A percentile compares a stretch with the other conserved stretches of the same genome.
Evolutionary conservation across 1,140 invertebrate species (phyloP).

Genomic region (Tetranychus cinnabarinus): DNA sequence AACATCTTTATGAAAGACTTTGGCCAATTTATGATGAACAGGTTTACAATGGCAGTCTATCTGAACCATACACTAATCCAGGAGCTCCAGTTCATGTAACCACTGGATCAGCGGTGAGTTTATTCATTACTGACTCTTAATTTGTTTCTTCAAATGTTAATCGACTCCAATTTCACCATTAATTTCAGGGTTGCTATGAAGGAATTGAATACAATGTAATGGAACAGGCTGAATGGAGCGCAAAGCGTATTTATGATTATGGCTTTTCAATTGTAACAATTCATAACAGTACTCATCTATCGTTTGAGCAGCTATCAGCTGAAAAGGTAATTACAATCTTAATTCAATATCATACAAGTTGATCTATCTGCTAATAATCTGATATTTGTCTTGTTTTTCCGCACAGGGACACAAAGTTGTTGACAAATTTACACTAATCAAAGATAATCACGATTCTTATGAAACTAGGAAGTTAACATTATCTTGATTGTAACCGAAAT

Average conservation of each 20-base stretch:
- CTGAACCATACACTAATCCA: slow-evolving; percentile 56
- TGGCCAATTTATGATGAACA: slow-evolving; percentile 73
- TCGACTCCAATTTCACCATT: background rate
- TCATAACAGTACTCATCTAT: slow-evolving; percentile 57
- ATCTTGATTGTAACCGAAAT: too few relatives aligned
- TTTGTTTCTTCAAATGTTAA: slow-evolving; percentile 19
- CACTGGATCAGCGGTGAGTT: slow-evolving; percentile 8
- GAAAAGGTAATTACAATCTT: slow-evolving; percentile 10
- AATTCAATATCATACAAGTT: too few relatives aligned
- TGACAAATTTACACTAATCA: too few relatives aligned
- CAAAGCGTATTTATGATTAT: slow-evolving; percentile 68
- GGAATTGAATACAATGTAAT: slow-evolving; percentile 26
- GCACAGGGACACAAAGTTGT: too few relatives aligned
- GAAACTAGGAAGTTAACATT: too few relatives aligned
- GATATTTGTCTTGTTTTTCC: too few relatives aligned
- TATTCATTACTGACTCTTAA: background rate
- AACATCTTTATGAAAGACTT: slow-evolving; percentile 80
- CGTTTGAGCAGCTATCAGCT: slow-evolving; percentile 76
- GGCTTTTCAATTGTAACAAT: slow-evolving; percentile 66
- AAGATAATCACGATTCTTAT: too few relatives aligned
- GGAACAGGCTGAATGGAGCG: slow-evolving; percentile 42
- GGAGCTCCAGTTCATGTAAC: slow-evolving; percentile 74
- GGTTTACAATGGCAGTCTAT: slow-evolving; percentile 44
- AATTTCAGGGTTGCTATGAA: slow-evolving; percentile 31
- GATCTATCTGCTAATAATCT: too few relatives aligned